A percentile compares a stretch with the other conserved stretches of the same genome.
Evolutionary conservation across 1,140 invertebrate genomes (phyloP).

Genomic region (Drosophila kohkoa): DNA sequence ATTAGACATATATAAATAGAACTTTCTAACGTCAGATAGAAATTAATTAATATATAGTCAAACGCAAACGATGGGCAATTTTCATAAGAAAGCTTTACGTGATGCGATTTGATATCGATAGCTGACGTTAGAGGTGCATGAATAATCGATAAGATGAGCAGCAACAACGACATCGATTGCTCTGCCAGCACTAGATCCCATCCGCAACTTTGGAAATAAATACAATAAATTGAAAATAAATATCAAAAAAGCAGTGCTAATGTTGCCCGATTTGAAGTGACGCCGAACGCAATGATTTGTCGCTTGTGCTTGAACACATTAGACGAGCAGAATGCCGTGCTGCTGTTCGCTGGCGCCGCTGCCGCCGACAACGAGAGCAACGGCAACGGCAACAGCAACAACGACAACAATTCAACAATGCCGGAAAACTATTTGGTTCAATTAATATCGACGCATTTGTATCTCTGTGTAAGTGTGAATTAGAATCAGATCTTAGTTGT

Average conservation of each 20-base stretch:
- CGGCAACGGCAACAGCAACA: constrained; percentile 30
- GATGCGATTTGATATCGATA: constrained; percentile 23
- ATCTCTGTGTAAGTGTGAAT: constrained; percentile 71
- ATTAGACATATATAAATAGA: not conserved
- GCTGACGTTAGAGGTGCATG: not conserved
- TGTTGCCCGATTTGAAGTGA: constrained; percentile 36
- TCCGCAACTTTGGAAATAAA: constrained; percentile 52
- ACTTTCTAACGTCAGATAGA: not conserved
- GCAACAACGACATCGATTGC: constrained; percentile 27
- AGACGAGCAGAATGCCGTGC: constrained; percentile 64
- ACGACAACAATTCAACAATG: constrained; percentile 30
- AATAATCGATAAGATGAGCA: constrained; percentile 22
- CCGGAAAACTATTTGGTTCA: constrained; percentile 79
- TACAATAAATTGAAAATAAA: constrained; percentile 36
- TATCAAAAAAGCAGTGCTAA: constrained; percentile 30
- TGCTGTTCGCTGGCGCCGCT: constrained; percentile 50
- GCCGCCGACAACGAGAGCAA: constrained; percentile 31
- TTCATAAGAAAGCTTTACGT: not conserved
- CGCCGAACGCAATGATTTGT: constrained; percentile 72
- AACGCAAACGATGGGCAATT: not conserved
- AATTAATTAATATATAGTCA: not conserved
- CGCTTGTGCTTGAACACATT: constrained; percentile 72
- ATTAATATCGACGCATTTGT: constrained; percentile 78
- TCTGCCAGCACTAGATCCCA: constrained; percentile 37
- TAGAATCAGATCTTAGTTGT: not conserved